Evolutionary conservation across 2,888 invertebrate species (phyloP).

Genomic region (Halictus quadricinctus): DNA sequence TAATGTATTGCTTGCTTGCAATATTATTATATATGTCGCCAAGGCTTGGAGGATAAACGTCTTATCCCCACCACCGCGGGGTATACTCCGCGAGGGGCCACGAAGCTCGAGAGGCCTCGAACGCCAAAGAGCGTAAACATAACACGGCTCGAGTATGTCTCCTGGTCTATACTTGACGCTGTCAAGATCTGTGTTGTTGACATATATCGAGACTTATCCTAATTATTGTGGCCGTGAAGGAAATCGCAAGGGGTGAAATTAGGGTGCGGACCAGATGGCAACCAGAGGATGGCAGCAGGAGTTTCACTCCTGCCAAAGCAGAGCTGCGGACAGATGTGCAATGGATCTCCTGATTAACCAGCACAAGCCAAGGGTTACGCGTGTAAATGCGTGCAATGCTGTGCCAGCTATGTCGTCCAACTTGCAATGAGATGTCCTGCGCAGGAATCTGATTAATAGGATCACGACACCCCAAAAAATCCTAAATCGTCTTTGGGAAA

Average conservation of each 20-base stretch:
- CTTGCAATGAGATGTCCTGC: conserved; percentile 48
- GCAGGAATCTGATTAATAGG: conserved; percentile 47
- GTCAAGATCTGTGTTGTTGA: no score
- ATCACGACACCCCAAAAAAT: conserved; percentile 28
- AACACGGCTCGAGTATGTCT: no score
- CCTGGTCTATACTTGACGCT: no score
- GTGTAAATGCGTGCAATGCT: conserved; percentile 47
- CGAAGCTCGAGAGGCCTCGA: no score
- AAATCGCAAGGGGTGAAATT: background rate
- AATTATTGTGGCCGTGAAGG: background rate
- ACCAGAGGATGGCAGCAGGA: no score
- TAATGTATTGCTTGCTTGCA: no score
- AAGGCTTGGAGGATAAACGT: no score
- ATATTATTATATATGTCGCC: no score
- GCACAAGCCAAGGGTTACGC: conserved; percentile 35
- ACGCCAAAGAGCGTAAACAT: no score
- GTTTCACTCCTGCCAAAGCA: background rate
- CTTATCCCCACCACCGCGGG: no score
- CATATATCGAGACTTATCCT: no score
- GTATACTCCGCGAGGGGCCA: no score
- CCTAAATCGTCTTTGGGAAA: conserved; percentile 11
- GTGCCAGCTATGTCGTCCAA: conserved; percentile 20
- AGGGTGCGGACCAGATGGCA: background rate
- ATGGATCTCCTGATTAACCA: conserved; percentile 51
- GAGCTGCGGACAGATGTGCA: conserved; percentile 18